A percentile compares a stretch with the other conserved stretches of the same genome.
Evolutionary conservation across 2,113 vertebrate genomes (phyloP).

Genomic region (Chloropsis hardwickii): DNA sequence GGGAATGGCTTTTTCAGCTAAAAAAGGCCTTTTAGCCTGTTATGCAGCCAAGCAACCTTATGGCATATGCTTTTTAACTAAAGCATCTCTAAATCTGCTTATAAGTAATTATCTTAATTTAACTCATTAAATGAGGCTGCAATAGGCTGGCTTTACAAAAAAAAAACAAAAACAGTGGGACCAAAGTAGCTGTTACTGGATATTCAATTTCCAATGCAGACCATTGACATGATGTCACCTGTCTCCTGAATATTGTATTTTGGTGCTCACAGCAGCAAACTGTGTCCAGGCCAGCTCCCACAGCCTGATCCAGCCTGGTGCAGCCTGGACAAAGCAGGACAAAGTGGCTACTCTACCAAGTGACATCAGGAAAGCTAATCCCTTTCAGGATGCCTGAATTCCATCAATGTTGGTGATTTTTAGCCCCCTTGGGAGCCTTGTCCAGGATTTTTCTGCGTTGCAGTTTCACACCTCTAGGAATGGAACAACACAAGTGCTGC

Average conservation of each 20-base stretch:
- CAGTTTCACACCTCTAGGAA: not conserved
- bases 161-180: not conserved
- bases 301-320: not conserved
- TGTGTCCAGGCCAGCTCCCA: accelerated
- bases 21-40: not conserved
- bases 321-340: not conserved
- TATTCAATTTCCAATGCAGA: not conserved
- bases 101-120: not conserved
- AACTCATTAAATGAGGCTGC: constrained; percentile 2
- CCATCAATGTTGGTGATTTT: not conserved
- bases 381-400: not conserved
- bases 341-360: not conserved
- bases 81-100: constrained; percentile 29
- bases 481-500: not conserved
- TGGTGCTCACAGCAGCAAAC: not conserved
- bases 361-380: not conserved
- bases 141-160: not conserved
- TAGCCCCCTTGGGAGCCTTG: not conserved
- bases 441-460: accelerated
- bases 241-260: not conserved
- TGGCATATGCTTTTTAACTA: not conserved
- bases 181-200: not conserved
- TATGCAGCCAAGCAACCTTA: not conserved
- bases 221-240: not conserved
- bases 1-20: not conserved